phyloP scores from a whole-genome alignment of 2,113 vertebrate species.

The Oenanthe oenanthe region DNA sequence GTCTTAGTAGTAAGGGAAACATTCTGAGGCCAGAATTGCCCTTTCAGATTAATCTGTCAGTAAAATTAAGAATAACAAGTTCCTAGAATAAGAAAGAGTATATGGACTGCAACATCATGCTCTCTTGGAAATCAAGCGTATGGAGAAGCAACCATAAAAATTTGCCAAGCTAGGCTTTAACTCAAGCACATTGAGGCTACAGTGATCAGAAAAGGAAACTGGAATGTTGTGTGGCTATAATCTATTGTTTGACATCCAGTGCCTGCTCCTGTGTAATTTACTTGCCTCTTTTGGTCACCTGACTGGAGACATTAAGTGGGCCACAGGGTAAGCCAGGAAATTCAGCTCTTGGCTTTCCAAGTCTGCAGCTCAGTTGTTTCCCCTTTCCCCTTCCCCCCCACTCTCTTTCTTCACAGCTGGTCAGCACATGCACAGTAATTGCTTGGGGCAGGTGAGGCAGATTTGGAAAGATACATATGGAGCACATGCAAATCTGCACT shows the following conservation, averaged over 20 bases:
- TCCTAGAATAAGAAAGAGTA: not conserved
- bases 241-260: slow-evolving; percentile 30
- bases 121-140: not conserved
- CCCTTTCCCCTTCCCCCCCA: not conserved
- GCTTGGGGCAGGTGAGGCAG: slow-evolving; percentile 54
- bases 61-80: not conserved
- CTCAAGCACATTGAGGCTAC: not conserved
- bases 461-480: slow-evolving; percentile 19
- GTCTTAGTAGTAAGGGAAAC: not conserved
- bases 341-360: slow-evolving; percentile 51
- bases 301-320: slow-evolving; percentile 54
- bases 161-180: not conserved
- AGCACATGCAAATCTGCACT: slow-evolving; percentile 34
- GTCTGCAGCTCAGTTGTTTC: slow-evolving; percentile 38
- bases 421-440: slow-evolving; percentile 50
- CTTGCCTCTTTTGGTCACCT: slow-evolving; percentile 59
- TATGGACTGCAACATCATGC: not conserved
- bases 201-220: slow-evolving; percentile 22
- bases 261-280: slow-evolving; percentile 51
- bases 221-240: slow-evolving; percentile 22
- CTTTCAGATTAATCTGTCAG: not conserved
- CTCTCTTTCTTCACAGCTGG: slow-evolving; percentile 55
- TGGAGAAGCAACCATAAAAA: not conserved
- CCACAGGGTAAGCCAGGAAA: slow-evolving; percentile 60
- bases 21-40: not conserved